A percentile compares a stretch with the other conserved stretches of the same genome.
phyloP scores from a whole-genome alignment of 1,140 invertebrate genomes.

The Aphelenchoides besseyi region DNA sequence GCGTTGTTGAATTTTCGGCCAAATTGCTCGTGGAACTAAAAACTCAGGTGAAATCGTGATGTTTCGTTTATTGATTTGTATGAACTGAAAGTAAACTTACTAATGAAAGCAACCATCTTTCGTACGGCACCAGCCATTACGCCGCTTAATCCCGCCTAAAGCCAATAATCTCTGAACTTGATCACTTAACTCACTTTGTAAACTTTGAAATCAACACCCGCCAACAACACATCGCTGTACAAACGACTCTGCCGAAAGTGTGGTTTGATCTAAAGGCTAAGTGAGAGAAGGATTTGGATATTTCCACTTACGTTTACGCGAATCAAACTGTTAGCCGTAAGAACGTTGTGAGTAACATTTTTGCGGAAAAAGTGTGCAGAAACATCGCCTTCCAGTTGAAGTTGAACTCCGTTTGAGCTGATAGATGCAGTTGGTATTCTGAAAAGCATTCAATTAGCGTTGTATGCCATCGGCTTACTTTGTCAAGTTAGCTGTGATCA shows the following conservation, averaged over 20 bases:
- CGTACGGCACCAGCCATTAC: conserved; percentile 42
- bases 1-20: conserved; percentile 53
- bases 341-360: conserved; percentile 41
- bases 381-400: conserved; percentile 46
- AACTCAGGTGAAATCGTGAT: conserved; percentile 3
- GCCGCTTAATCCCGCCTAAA: conserved; percentile 39
- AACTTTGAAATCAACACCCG: conserved; percentile 52
- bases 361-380: conserved; percentile 39
- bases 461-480: conserved; percentile 32
- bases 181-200: conserved; percentile 41
- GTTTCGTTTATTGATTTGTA: no score
- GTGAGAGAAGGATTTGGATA: conserved; percentile 3
- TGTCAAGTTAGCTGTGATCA: conserved; percentile 45
- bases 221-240: conserved; percentile 47
- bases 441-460: conserved; percentile 16
- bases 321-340: conserved; percentile 41
- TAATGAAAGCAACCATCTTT: conserved; percentile 33
- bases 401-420: conserved; percentile 39
- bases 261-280: conserved; percentile 44
- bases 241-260: conserved; percentile 45
- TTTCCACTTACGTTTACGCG: conserved; percentile 37
- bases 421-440: conserved; percentile 33
- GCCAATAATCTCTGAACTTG: no score
- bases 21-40: conserved; percentile 47
- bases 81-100: no score